phyloP scores from a whole-genome alignment of 2,113 vertebrate genomes.

The Etia nguti region DNA sequence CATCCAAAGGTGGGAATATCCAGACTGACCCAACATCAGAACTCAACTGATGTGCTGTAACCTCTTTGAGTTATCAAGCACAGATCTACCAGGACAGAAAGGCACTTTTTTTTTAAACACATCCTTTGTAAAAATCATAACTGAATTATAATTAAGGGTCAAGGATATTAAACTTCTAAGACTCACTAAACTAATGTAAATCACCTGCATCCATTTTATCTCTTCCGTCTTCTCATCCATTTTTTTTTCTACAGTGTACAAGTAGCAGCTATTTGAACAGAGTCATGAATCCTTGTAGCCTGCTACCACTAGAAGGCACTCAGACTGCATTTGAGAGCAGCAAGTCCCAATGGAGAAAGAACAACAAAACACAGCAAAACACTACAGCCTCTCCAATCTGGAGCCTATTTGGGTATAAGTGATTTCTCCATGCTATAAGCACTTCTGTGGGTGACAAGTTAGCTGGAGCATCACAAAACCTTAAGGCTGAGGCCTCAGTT shows the following conservation, averaged over 20 bases:
- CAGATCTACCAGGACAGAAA: not conserved
- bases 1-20: not conserved
- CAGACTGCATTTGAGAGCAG: constrained; percentile 2
- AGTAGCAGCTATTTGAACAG: not conserved
- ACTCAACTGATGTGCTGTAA: not conserved
- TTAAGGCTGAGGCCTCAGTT: constrained; percentile 14
- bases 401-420: constrained; percentile 14
- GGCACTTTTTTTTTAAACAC: not conserved
- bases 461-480: not conserved
- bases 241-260: not conserved
- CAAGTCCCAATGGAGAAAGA: not conserved
- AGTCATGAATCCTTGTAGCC: not conserved
- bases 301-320: constrained; percentile 31
- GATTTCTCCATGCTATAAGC: constrained; percentile 17
- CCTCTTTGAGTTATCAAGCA: not conserved
- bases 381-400: constrained; percentile 4
- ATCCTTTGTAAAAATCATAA: not conserved
- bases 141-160: not conserved
- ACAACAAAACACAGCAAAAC: constrained; percentile 43
- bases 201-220: not conserved
- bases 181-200: not conserved
- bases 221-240: not conserved
- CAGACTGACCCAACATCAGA: not conserved
- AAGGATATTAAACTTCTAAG: not conserved
- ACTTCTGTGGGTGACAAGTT: constrained; percentile 27